Evolutionary conservation across 2,113 vertebrate genomes (phyloP).

Genomic region (Ceratotherium simum): DNA sequence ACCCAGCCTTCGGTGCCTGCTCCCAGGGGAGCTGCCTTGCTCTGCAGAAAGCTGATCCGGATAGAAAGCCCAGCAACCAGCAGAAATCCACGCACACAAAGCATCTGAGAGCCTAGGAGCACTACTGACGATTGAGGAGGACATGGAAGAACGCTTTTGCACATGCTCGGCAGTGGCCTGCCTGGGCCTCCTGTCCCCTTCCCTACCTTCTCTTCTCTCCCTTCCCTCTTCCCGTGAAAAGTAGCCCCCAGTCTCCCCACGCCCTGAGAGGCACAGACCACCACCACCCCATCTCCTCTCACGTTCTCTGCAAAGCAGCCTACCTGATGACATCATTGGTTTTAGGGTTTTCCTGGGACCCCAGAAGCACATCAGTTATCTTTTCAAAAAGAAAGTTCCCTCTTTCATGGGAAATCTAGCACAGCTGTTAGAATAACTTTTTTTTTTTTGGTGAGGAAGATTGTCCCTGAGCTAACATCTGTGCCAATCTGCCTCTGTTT

Average conservation of each 20-base stretch:
- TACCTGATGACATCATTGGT: not conserved
- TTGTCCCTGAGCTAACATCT: too few relatives aligned
- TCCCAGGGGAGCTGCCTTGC: not conserved
- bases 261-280: not conserved
- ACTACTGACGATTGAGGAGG: not conserved
- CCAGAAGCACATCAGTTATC: not conserved
- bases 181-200: not conserved
- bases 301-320: not conserved
- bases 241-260: not conserved
- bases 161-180: not conserved
- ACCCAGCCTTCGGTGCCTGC: too few relatives aligned
- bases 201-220: not conserved
- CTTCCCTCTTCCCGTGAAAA: not conserved
- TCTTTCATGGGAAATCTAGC: not conserved
- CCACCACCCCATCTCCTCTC: not conserved
- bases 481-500: too few relatives aligned
- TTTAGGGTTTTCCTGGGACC: not conserved
- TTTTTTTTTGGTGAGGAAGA: too few relatives aligned
- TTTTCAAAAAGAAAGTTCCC: not conserved
- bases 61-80: not conserved
- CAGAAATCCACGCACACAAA: not conserved
- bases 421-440: not conserved
- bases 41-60: not conserved
- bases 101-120: fast-evolving
- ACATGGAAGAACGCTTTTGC: not conserved